These are phyloP conservation scores for Apis mellifera DNA, from an alignment of 1,140 invertebrate species.

Conservation along the genomic window DNA sequence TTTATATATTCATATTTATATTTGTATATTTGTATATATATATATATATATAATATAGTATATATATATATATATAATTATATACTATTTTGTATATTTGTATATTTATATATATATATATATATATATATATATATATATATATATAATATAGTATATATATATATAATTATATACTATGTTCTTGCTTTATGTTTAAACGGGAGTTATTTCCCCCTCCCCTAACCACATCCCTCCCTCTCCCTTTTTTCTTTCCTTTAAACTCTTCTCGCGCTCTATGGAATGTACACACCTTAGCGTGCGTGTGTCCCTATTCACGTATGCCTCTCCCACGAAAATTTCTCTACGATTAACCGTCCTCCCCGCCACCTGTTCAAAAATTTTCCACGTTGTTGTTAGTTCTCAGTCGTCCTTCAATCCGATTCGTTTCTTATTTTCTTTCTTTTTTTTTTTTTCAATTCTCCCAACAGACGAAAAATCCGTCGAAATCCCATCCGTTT, in stretches of 20 bases:
- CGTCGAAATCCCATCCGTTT: background rate
- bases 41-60: conserved; percentile 48
- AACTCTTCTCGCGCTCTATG: background rate
- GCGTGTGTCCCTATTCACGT: conserved; percentile 41
- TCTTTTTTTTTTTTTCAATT: conserved; percentile 1
- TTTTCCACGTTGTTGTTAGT: background rate
- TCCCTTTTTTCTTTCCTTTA: background rate
- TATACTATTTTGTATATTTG: conserved; percentile 67
- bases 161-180: conserved; percentile 66
- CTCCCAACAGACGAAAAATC: conserved; percentile 28
- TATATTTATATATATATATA: conserved; percentile 52
- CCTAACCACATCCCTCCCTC: background rate
- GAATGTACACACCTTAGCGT: conserved; percentile 46
- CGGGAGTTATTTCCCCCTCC: conserved; percentile 22
- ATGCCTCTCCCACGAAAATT: conserved; percentile 9
- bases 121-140: no score
- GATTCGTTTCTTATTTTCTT: conserved; percentile 30
- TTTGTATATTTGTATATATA: conserved; percentile 53
- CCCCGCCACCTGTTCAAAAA: background rate
- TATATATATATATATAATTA: conserved; percentile 56
- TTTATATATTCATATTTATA: conserved; percentile 56
- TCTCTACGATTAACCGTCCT: no score
- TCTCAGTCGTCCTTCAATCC: background rate
- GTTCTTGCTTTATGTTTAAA: conserved; percentile 56
- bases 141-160: conserved; percentile 47